Evolutionary conservation across 2,797 vertebrate genomes (phyloP), one percentile per base, ranked within the genome.

Genomic region (Scyliorhinus canicula): DNA sequence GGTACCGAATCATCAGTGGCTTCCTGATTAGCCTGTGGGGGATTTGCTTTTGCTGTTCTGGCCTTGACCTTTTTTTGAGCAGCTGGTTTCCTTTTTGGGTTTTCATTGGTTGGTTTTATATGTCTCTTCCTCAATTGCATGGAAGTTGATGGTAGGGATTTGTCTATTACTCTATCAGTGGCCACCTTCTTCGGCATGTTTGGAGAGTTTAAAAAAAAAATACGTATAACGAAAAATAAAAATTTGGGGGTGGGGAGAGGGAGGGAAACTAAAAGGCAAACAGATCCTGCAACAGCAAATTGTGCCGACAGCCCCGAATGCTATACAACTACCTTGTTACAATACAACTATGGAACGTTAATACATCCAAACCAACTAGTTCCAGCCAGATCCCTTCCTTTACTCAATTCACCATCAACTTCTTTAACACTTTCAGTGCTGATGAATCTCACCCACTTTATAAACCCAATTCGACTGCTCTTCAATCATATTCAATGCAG

Each of bases 101-200:
- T n/a, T n/a, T n/a, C n/a, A n/a, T n/a, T n/a, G n/a, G n/a, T n/a
- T n/a, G n/a, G n/a, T n/a, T n/a, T n/a, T n/a, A n/a, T n/a, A n/a
- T n/a, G n/a, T n/a, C n/a, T n/a, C n/a, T n/a, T n/a, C n/a, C n/a
- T n/a, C n/a, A n/a, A n/a, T n/a, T n/a, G n/a, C n/a, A n/a, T n/a
- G n/a, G n/a, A n/a, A n/a, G n/a, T n/a, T n/a, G n/a, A n/a, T n/a
- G n/a, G n/a, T n/a, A n/a, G n/a, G n/a, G n/a, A n/a, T n/a, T n/a
- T n/a, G n/a, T n/a, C n/a, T n/a, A n/a, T n/a, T n/a, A n/a, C n/a
- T n/a, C n/a, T n/a, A n/a, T n/a, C n/a, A n/a, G n/a, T n/a, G n/a
- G n/a, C 93, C 93, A 11, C 12, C 47, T 93, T 93, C 67, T 63
- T 93, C 5, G 93, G 93, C 93, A 93, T 93, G 26, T 93, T 93